Evolutionary conservation across 2,797 vertebrate genomes (phyloP).

Genomic region (Acanthopagrus latus): DNA sequence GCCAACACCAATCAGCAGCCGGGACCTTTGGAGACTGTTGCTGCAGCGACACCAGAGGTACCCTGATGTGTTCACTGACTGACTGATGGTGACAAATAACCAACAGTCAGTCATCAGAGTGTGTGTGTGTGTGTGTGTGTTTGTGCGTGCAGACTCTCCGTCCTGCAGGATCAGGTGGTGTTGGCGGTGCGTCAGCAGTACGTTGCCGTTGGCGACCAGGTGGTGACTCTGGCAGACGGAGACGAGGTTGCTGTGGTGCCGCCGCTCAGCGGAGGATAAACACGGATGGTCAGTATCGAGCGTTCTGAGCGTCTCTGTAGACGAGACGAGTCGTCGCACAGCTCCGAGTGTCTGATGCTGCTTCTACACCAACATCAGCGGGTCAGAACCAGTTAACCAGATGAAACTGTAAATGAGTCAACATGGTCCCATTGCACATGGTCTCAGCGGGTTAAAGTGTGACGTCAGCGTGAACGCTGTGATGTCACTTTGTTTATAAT

Average conservation of each 20-base stretch:
- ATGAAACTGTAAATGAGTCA: no score
- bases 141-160: constrained; percentile 40
- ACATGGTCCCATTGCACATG: no score
- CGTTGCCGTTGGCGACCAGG: constrained; percentile 89
- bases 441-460: no score
- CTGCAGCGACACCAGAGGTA: constrained; percentile 66
- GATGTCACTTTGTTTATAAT: no score
- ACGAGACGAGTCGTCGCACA: no score
- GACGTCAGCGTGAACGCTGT: no score
- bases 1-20: constrained; percentile 68
- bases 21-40: constrained; percentile 68
- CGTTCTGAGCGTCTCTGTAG: no score
- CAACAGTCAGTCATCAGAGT: no score
- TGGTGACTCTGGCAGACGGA: constrained; percentile 86
- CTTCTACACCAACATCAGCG: no score
- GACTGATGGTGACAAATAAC: no score
- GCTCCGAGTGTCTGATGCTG: no score
- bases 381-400: neutral
- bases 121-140: neutral
- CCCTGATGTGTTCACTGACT: neutral
- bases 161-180: constrained; percentile 87
- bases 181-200: constrained; percentile 93
- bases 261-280: constrained; percentile 94
- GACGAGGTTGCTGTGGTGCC: constrained; percentile 96
- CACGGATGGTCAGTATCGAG: neutral